Evolutionary conservation across 2,113 vertebrate genomes (phyloP).

Genomic region (Zapornia atra): DNA sequence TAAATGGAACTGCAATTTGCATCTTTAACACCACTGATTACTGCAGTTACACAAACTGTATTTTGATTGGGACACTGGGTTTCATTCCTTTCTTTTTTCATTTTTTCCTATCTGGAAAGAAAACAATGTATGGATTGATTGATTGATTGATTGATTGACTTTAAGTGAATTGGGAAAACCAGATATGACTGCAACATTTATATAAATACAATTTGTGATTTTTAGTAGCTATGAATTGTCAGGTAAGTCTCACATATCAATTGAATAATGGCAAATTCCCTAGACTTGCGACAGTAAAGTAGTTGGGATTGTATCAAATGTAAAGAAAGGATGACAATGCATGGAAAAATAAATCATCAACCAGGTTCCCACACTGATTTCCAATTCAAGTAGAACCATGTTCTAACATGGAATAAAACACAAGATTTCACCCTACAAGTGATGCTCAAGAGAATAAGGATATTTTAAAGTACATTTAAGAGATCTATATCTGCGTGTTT

Average conservation of each 20-base stretch:
- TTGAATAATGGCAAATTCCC: background rate
- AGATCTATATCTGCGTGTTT: background rate
- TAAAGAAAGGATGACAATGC: background rate
- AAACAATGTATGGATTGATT: background rate
- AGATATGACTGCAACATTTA: background rate
- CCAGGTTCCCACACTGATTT: background rate
- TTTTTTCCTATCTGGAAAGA: background rate
- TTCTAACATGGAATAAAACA: background rate
- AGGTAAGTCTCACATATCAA: background rate
- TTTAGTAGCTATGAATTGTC: background rate
- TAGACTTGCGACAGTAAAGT: background rate
- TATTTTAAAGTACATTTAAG: background rate
- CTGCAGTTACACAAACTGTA: background rate
- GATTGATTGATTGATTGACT: no score
- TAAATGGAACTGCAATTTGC: background rate
- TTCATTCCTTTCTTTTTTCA: background rate
- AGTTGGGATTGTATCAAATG: background rate
- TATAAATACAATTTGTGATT: background rate
- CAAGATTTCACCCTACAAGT: background rate
- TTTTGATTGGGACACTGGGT: background rate
- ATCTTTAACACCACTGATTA: background rate
- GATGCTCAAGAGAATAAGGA: background rate
- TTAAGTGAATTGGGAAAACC: background rate
- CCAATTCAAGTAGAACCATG: background rate
- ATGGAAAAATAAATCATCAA: background rate